Conservation (phyloP, 2,888 invertebrate species). For the Thumatha senex region DNA sequence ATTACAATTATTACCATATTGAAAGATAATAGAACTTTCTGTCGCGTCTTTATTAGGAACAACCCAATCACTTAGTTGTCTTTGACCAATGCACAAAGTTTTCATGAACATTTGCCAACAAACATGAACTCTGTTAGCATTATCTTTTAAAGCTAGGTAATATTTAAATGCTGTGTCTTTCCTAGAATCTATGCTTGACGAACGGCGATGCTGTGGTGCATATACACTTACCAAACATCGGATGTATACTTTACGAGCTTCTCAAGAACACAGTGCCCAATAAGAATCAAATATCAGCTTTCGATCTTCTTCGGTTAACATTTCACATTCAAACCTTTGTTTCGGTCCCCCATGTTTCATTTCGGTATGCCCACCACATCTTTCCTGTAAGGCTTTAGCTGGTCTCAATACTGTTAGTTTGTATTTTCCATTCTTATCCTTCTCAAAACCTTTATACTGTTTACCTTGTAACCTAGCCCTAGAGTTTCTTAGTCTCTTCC, state of each 20-base stretch:
- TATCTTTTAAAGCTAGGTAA: no score
- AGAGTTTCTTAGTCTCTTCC: no score
- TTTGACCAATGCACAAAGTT: slow-evolving; percentile 19
- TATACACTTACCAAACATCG: slow-evolving; percentile 5
- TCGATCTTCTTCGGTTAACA: slow-evolving; percentile 4
- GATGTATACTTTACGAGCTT: no score
- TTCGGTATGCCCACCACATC: no score
- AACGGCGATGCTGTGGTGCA: no score
- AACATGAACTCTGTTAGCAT: no score
- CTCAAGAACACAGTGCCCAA: no score
- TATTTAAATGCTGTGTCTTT: no score
- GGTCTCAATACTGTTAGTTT: slow-evolving; percentile 13
- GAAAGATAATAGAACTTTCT: slow-evolving; percentile 13
- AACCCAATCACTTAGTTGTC: slow-evolving; percentile 7
- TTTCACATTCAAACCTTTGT: slow-evolving; percentile 4
- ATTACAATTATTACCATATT: slow-evolving; percentile 6
- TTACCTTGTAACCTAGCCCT: no score
- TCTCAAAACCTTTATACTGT: background rate
- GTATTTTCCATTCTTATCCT: slow-evolving; percentile 10
- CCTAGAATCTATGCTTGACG: no score
- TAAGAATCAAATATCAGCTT: no score
- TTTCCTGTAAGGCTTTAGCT: slow-evolving; percentile 8
- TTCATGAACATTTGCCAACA: slow-evolving; percentile 17
- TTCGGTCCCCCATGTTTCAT: no score
- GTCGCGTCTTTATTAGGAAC: slow-evolving; percentile 11